phyloP scores from a whole-genome alignment of 2,113 vertebrate genomes.

The Muntiacus muntjak region DNA sequence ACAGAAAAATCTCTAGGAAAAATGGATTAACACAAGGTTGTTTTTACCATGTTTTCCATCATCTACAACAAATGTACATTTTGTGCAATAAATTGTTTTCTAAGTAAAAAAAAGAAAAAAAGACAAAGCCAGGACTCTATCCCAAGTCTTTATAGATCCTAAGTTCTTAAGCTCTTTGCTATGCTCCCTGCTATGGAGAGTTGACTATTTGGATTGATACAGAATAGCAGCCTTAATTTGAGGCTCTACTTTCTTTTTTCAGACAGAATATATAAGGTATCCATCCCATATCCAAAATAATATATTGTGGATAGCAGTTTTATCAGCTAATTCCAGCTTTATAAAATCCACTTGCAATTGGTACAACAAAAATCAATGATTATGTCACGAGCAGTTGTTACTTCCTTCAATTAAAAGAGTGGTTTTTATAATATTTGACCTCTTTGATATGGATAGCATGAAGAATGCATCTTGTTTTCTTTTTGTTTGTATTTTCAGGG shows the following conservation, averaged over 20 bases:
- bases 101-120: background rate
- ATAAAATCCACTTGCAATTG: background rate
- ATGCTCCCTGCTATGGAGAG: background rate
- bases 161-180: background rate
- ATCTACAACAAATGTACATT: constrained; percentile 45
- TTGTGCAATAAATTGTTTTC: constrained; percentile 61
- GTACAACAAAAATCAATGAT: background rate
- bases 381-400: background rate
- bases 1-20: background rate
- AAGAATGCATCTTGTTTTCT: background rate
- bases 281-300: background rate
- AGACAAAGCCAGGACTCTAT: background rate
- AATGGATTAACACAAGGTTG: background rate
- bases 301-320: background rate
- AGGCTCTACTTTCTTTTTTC: background rate
- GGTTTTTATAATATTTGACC: background rate
- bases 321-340: background rate
- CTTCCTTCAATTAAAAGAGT: background rate
- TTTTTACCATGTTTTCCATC: background rate
- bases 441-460: background rate
- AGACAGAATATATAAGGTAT: background rate
- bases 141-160: background rate
- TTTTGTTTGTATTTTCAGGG: background rate
- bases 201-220: background rate
- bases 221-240: background rate